phyloP scores from a whole-genome alignment of 2,888 invertebrate species.

The Globia sparganii region DNA sequence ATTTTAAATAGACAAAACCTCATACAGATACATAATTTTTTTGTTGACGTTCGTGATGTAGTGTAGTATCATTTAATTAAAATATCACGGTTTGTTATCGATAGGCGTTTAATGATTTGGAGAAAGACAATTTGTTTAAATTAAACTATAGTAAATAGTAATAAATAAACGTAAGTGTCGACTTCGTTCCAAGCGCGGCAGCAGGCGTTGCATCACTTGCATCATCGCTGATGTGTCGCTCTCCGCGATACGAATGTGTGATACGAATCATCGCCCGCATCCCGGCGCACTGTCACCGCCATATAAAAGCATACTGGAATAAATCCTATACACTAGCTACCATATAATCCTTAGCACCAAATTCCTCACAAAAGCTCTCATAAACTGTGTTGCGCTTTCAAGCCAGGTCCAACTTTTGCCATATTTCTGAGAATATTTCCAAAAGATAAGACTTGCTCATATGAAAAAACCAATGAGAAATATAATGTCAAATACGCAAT shows the following conservation, averaged over 20 bases:
- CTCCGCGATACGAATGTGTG: slow-evolving; percentile 58
- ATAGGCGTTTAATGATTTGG: slow-evolving; percentile 35
- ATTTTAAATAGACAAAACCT: not conserved
- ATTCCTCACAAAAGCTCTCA: not conserved
- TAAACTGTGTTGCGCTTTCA: not conserved
- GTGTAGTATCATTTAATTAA: slow-evolving; percentile 21
- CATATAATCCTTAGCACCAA: not conserved
- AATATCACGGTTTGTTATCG: slow-evolving; percentile 20
- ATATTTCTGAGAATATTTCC: slow-evolving; percentile 4
- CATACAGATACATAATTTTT: slow-evolving; percentile 1
- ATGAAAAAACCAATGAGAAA: slow-evolving; percentile 28
- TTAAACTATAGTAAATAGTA: slow-evolving; percentile 33
- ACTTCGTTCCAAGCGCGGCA: slow-evolving; percentile 43
- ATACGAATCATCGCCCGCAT: slow-evolving; percentile 67
- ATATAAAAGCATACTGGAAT: slow-evolving; percentile 56
- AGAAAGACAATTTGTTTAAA: slow-evolving; percentile 45
- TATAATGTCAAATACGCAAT: slow-evolving; percentile 43
- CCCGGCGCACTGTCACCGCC: slow-evolving; percentile 42
- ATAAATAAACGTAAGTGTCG: slow-evolving; percentile 48
- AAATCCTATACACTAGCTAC: slow-evolving; percentile 20
- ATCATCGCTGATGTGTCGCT: slow-evolving; percentile 50
- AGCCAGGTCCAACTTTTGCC: not conserved
- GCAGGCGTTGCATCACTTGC: slow-evolving; percentile 48
- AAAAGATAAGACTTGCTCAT: slow-evolving; percentile 13
- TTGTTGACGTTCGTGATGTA: not conserved